phyloP scores from a whole-genome alignment of 2,888 invertebrate species.

The Lordiphosa andalusiaca region DNA sequence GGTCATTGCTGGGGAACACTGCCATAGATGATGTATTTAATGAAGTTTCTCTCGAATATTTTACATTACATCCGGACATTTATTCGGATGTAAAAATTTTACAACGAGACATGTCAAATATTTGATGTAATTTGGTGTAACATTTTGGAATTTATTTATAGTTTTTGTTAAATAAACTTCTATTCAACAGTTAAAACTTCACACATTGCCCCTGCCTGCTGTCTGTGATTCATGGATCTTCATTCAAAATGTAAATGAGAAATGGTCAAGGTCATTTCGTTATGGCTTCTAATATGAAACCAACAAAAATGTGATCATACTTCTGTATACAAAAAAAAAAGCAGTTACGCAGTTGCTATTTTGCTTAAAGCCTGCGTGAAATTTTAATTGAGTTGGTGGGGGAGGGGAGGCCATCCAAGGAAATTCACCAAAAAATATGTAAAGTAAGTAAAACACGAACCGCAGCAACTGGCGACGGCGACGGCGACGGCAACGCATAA shows the following conservation, averaged over 20 bases:
- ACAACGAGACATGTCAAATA: too few relatives aligned
- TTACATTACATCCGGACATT: too few relatives aligned
- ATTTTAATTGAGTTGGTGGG: slow-evolving; percentile 33
- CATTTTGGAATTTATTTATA: too few relatives aligned
- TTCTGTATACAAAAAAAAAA: neutral
- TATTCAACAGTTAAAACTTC: too few relatives aligned
- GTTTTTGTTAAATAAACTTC: too few relatives aligned
- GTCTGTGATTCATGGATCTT: too few relatives aligned
- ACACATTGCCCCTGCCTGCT: too few relatives aligned
- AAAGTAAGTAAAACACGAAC: slow-evolving; percentile 43
- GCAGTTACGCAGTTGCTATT: slow-evolving; percentile 5
- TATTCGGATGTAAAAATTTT: too few relatives aligned
- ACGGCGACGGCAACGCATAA: slow-evolving; percentile 44
- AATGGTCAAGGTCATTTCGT: slow-evolving; percentile 11
- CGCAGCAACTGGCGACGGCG: slow-evolving; percentile 11
- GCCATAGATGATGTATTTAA: too few relatives aligned
- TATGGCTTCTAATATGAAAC: slow-evolving; percentile 25
- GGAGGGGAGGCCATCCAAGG: slow-evolving; percentile 1
- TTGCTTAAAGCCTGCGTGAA: slow-evolving; percentile 6
- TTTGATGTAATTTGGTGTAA: too few relatives aligned
- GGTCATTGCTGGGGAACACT: too few relatives aligned
- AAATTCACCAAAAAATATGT: slow-evolving; percentile 35
- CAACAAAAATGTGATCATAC: neutral
- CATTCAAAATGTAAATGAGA: neutral
- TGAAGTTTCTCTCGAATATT: too few relatives aligned